Percentiles rank a stretch among this genome's conserved stretches.
Evolutionary conservation across 2,113 vertebrate genomes (phyloP).

Genomic region (Cephalopholis sonnerati): DNA sequence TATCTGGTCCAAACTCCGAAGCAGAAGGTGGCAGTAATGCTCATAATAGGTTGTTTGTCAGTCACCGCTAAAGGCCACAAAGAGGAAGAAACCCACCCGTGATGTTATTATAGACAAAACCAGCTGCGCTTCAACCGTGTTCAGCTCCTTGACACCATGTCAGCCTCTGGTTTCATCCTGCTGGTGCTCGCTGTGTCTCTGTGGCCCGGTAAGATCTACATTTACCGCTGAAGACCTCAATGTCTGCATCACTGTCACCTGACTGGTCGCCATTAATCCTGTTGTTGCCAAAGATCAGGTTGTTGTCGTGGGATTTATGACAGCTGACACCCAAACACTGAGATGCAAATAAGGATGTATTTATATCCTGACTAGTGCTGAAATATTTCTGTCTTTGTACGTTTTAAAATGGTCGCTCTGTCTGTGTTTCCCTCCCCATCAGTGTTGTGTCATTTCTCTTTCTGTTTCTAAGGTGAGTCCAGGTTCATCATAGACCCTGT

Average conservation of each 20-base stretch:
- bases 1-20: too few relatives aligned
- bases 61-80: too few relatives aligned
- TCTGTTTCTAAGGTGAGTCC: slow-evolving; percentile 61
- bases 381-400: neutral
- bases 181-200: slow-evolving; percentile 51
- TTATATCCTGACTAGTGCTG: neutral
- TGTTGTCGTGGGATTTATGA: neutral
- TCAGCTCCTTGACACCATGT: slow-evolving; percentile 47
- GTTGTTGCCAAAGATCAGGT: neutral
- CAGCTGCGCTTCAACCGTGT: neutral
- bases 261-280: slow-evolving; percentile 16
- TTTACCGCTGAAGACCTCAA: neutral
- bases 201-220: slow-evolving; percentile 65
- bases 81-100: neutral
- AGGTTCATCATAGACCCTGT: slow-evolving; percentile 62
- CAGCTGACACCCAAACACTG: neutral
- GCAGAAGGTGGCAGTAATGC: neutral
- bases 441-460: neutral
- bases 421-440: neutral
- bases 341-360: neutral
- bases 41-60: too few relatives aligned
- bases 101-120: slow-evolving; percentile 6
- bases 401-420: neutral
- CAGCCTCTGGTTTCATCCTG: slow-evolving; percentile 34
- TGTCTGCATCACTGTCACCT: slow-evolving; percentile 13